Percentiles rank a stretch among this genome's conserved stretches.
Evolutionary conservation across 1,140 invertebrate genomes (phyloP).

Genomic region (Temnothorax curvispinosus): DNA sequence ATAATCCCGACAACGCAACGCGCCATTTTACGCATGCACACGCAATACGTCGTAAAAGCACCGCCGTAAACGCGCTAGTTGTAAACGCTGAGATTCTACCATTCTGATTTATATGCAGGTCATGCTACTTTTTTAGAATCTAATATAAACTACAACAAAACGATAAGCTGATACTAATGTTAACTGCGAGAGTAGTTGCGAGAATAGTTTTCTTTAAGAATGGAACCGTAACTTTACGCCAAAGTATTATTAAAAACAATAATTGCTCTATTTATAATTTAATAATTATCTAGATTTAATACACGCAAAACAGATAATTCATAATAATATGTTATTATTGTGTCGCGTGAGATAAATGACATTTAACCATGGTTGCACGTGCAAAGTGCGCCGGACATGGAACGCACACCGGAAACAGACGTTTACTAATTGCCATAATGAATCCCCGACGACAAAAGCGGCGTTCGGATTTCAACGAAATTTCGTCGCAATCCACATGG

Average conservation of each 20-base stretch:
- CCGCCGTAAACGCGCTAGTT: not conserved
- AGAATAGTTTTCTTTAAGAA: not conserved
- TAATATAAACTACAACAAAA: not conserved
- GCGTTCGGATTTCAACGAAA: slow-evolving; percentile 63
- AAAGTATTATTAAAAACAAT: not conserved
- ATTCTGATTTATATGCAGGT: not conserved
- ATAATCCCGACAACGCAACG: slow-evolving; percentile 19
- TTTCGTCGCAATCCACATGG: slow-evolving; percentile 76
- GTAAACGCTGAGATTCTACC: not conserved
- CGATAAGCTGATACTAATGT: not conserved
- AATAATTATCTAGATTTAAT: not conserved
- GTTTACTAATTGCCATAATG: slow-evolving; percentile 74
- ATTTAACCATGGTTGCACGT: not conserved
- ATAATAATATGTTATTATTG: not conserved
- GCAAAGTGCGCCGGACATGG: slow-evolving; percentile 9
- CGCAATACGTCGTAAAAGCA: slow-evolving; percentile 2
- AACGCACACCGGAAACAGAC: slow-evolving; percentile 68
- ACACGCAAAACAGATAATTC: not conserved
- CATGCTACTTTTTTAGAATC: not conserved
- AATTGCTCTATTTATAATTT: not conserved
- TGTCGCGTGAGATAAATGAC: slow-evolving; percentile 26
- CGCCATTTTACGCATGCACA: slow-evolving; percentile 24
- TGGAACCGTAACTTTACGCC: not conserved
- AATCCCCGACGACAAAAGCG: slow-evolving; percentile 69
- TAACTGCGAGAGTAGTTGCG: not conserved